phyloP scores from a whole-genome alignment of 64 coral and sea anemone genomes.

The Montipora efflorescens region DNA sequence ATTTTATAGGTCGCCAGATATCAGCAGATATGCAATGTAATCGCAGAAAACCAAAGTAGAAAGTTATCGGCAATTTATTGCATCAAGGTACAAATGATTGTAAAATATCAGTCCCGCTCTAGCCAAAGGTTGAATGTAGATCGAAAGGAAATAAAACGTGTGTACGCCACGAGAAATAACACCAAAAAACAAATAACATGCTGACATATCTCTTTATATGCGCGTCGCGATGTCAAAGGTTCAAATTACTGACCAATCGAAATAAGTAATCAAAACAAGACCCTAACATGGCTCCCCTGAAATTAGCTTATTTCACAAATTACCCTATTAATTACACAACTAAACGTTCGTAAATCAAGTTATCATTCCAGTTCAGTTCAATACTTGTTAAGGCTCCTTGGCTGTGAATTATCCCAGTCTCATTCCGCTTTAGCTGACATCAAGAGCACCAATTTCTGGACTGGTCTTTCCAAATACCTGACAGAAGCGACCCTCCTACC shows the following conservation, averaged over 20 bases:
- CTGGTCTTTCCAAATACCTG: background rate
- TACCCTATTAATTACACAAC: background rate
- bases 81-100: slow-evolving; percentile 4
- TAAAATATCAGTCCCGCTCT: background rate
- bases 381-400: background rate
- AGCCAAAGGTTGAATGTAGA: background rate
- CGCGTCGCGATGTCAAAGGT: background rate
- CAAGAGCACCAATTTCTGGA: too few species aligned
- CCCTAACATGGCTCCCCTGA: slow-evolving; percentile 12
- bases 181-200: background rate
- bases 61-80: slow-evolving; percentile 18
- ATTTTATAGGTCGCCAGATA: background rate
- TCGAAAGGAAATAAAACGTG: background rate
- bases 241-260: background rate
- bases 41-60: slow-evolving; percentile 19
- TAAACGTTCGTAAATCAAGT: background rate
- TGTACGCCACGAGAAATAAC: background rate
- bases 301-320: background rate
- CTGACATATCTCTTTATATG: background rate
- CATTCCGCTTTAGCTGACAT: too few species aligned
- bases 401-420: too few species aligned
- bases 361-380: background rate
- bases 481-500: background rate
- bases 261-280: background rate
- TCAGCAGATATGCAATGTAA: background rate